These are phyloP conservation scores for Isoperla grammatica DNA, from an alignment of 2,888 invertebrate species.

Conservation along the genomic window DNA sequence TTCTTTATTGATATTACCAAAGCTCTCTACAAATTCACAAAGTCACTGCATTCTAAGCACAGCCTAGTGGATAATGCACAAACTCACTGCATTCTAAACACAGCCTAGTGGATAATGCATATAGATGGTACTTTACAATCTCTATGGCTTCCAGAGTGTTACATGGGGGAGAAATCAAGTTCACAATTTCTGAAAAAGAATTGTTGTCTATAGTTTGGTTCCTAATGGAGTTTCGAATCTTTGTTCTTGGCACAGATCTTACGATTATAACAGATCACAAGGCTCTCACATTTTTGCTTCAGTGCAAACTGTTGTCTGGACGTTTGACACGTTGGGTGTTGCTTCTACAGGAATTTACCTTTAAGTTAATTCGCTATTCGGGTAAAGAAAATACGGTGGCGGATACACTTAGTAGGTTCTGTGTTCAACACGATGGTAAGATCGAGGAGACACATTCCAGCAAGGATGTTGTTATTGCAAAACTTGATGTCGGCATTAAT, in stretches of 20 bases:
- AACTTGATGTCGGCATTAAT: no score
- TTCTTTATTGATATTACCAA: no score
- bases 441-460: no score
- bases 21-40: no score
- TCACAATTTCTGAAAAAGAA: constrained; percentile 6
- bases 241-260: neutral
- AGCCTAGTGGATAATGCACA: no score
- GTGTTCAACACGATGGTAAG: no score
- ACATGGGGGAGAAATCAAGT: constrained; percentile 1
- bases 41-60: no score
- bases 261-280: constrained; percentile 9
- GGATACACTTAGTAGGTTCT: neutral
- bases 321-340: constrained; percentile 5
- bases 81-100: no score
- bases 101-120: no score
- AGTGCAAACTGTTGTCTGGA: neutral
- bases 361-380: neutral
- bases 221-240: neutral
- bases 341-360: constrained; percentile 1
- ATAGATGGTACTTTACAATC: no score
- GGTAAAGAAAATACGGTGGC: neutral
- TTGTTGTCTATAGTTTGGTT: neutral
- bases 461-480: no score
- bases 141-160: neutral
- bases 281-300: neutral